These are phyloP conservation scores for Ceraclea dissimilis DNA, from an alignment of 2,888 invertebrate species.

Conservation along the genomic window DNA sequence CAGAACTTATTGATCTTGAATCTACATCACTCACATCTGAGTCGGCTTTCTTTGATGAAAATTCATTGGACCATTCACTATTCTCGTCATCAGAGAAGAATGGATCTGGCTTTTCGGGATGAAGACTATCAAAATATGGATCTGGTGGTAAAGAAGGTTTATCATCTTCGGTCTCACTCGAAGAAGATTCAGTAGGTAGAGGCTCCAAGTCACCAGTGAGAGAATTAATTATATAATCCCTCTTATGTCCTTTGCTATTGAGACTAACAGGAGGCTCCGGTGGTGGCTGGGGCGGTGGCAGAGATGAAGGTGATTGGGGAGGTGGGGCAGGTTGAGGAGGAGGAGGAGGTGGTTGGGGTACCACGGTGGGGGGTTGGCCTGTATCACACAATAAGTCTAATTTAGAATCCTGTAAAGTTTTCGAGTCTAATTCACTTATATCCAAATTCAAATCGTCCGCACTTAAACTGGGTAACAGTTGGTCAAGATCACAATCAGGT, in stretches of 20 bases:
- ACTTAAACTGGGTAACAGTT: conserved; percentile 54
- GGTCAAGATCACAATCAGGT: conserved; percentile 54
- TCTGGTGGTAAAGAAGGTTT: conserved; percentile 23
- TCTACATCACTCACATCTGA: conserved; percentile 52
- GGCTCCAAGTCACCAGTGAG: conserved; percentile 81
- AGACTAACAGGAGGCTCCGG: conserved; percentile 30
- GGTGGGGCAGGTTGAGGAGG: conserved; percentile 29
- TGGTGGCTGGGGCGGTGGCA: conserved; percentile 32
- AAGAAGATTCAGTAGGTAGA: conserved; percentile 44
- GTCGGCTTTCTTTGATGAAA: conserved; percentile 43
- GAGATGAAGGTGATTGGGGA: conserved; percentile 30
- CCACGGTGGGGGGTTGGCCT: conserved; percentile 19
- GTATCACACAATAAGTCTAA: conserved; percentile 16
- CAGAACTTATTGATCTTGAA: conserved; percentile 51
- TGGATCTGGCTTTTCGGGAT: conserved; percentile 42
- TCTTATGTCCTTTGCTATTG: conserved; percentile 58
- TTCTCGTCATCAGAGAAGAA: conserved; percentile 55
- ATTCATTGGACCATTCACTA: conserved; percentile 46
- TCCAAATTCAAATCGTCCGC: conserved; percentile 52
- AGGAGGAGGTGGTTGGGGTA: conserved; percentile 3
- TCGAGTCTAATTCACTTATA: conserved; percentile 28
- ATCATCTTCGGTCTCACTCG: conserved; percentile 26
- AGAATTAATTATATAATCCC: conserved; percentile 84
- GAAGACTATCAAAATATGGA: conserved; percentile 34
- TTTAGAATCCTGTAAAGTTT: conserved; percentile 8